Evolutionary conservation across 2,797 vertebrate genomes (phyloP).

Genomic region (Nothura maculosa): DNA sequence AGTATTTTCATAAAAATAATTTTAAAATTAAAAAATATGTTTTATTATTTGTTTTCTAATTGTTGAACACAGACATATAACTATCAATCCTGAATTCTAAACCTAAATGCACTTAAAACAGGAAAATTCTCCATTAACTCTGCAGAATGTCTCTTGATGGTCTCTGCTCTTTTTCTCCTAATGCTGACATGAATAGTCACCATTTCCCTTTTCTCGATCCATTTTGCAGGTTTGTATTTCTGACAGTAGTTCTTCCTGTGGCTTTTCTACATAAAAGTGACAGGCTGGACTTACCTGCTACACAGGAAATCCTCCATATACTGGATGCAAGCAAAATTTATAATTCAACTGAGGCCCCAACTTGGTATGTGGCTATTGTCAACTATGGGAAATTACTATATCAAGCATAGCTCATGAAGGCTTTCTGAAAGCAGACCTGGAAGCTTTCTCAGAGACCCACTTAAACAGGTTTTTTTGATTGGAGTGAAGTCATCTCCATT

Average conservation of each 20-base stretch:
- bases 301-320: not conserved
- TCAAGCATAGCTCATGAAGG: not conserved
- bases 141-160: not conserved
- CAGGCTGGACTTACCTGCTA: not conserved
- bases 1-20: not conserved
- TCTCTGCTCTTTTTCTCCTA: not conserved
- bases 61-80: not conserved
- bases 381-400: not conserved
- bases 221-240: not conserved
- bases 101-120: not conserved
- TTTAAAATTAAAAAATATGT: not conserved
- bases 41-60: not conserved
- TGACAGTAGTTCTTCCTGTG: not conserved
- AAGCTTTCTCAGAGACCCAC: not conserved
- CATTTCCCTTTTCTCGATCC: not conserved
- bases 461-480: not conserved
- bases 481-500: not conserved
- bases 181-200: not conserved
- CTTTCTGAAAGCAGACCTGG: not conserved
- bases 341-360: not conserved
- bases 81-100: not conserved
- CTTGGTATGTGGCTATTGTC: not conserved
- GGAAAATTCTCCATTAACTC: fast-evolving
- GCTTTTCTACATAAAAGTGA: not conserved
- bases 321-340: not conserved